These are phyloP conservation scores for Thysanoteuthis rhombus DNA, from an alignment of 2,888 invertebrate species.

Conservation along the genomic window DNA sequence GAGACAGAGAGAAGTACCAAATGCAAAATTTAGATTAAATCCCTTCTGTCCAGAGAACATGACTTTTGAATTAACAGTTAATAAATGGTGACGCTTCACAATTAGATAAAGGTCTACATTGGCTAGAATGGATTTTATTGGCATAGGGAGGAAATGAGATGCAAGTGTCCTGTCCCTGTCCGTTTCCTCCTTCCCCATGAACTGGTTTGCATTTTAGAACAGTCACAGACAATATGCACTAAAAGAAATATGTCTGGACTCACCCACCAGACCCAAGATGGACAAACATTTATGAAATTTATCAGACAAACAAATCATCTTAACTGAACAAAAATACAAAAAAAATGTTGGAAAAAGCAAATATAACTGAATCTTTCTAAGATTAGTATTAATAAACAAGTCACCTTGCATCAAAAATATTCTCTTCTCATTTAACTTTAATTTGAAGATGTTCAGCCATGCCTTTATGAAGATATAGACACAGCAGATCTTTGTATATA, in stretches of 20 bases:
- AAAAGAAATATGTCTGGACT: not conserved
- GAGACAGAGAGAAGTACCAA: not conserved
- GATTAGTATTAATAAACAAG: not conserved
- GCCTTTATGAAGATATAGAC: not conserved
- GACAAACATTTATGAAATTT: not conserved
- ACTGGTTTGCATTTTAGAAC: not conserved
- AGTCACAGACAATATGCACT: not conserved
- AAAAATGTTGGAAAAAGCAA: not conserved
- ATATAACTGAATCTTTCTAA: not conserved
- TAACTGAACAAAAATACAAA: not conserved
- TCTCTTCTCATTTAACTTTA: too few species aligned
- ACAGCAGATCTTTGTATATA: not conserved
- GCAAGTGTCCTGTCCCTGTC: not conserved
- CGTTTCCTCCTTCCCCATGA: not conserved
- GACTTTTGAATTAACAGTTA: not conserved
- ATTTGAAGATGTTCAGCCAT: not conserved
- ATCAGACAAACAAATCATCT: not conserved
- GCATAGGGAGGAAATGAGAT: not conserved
- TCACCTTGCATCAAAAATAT: not conserved
- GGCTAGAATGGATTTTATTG: not conserved
- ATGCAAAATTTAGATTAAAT: not conserved
- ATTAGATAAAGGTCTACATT: not conserved
- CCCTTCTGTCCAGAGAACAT: not conserved
- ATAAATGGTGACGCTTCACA: not conserved
- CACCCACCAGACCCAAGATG: not conserved